Conservation (phyloP, 1,140 invertebrate species). For the Lepidurus packardi region DNA sequence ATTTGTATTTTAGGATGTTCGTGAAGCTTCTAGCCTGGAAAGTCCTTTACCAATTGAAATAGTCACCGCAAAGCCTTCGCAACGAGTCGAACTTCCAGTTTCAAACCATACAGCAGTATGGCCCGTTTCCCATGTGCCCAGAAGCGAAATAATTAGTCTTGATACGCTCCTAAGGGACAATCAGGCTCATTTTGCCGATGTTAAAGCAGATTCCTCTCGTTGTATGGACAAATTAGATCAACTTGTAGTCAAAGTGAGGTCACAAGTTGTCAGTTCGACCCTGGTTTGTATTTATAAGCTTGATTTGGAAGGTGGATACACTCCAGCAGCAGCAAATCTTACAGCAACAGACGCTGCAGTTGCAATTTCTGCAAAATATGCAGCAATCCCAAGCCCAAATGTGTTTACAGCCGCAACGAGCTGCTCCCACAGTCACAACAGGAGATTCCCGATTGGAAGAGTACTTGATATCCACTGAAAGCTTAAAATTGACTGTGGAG, state of each 20-base stretch:
- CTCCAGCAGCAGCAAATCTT: neutral
- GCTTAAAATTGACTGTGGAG: neutral
- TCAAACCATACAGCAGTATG: neutral
- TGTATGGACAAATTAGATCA: neutral
- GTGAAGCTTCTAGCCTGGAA: neutral
- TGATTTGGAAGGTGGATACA: neutral
- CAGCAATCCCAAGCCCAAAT: neutral
- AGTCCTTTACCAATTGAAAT: neutral
- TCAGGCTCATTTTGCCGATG: neutral
- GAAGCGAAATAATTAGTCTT: neutral
- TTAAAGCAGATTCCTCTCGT: neutral
- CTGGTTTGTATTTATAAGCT: neutral
- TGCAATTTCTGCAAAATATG: neutral
- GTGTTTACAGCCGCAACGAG: neutral
- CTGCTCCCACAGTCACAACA: neutral
- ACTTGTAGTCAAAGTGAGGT: neutral
- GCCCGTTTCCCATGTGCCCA: neutral
- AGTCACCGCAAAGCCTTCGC: neutral
- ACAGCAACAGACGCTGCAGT: neutral
- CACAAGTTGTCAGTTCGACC: neutral
- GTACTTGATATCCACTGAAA: neutral
- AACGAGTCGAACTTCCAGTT: neutral
- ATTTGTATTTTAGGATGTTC: neutral
- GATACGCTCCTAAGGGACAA: neutral
- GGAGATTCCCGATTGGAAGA: neutral